Evolutionary conservation across 2,797 vertebrate genomes (phyloP).

Genomic region (Monodelphis domestica): DNA sequence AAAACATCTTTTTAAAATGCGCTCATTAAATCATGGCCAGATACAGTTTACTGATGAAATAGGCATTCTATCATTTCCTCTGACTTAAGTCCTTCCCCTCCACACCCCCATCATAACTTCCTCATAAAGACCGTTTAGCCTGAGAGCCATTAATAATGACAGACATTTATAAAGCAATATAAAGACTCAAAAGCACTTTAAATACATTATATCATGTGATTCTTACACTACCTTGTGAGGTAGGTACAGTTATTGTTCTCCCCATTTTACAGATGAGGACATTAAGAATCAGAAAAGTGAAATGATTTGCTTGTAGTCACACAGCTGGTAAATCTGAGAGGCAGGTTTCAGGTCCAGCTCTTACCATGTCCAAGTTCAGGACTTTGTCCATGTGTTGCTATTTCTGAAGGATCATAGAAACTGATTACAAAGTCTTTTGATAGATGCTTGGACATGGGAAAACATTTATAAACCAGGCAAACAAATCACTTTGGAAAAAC

Average conservation of each 20-base stretch:
- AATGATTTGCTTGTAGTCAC: not conserved
- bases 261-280: not conserved
- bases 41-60: not conserved
- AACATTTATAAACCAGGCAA: constrained; percentile 30
- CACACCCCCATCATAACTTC: not conserved
- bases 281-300: not conserved
- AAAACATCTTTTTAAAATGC: not conserved
- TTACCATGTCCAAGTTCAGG: not conserved
- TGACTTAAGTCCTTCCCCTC: too few species aligned
- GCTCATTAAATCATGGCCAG: not conserved
- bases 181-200: not conserved
- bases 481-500: constrained; percentile 19
- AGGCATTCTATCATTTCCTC: not conserved
- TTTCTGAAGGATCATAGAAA: not conserved
- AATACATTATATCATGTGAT: not conserved
- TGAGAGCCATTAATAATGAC: not conserved
- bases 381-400: not conserved
- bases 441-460: constrained; percentile 26
- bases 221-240: not conserved
- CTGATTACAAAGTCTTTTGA: constrained; percentile 6
- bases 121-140: not conserved
- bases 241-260: not conserved
- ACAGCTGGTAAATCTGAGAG: not conserved
- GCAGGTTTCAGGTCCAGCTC: not conserved
- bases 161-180: not conserved